Evolutionary conservation across 2,888 invertebrate species (phyloP).

Genomic region (Calliscelio sp.): DNA sequence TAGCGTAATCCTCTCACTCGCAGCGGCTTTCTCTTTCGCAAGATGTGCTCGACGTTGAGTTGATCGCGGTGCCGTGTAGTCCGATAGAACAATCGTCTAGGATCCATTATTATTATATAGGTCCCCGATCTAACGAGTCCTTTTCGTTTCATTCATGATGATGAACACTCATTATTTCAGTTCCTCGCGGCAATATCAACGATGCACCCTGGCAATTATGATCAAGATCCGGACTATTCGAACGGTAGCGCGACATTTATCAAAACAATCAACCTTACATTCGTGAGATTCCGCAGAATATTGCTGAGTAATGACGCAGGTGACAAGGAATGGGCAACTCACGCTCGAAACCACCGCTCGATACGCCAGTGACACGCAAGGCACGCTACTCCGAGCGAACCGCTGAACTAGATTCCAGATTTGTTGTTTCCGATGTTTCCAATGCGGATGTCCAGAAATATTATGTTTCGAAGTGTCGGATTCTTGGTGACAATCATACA

Average conservation of each 20-base stretch:
- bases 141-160: constrained; percentile 50
- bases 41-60: constrained; percentile 70
- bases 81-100: constrained; percentile 73
- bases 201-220: no score
- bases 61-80: constrained; percentile 62
- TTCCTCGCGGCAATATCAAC: no score
- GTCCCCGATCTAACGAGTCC: constrained; percentile 38
- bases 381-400: constrained; percentile 43
- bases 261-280: constrained; percentile 62
- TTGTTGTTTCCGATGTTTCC: constrained; percentile 48
- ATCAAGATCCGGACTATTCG: constrained; percentile 12
- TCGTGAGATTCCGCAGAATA: constrained; percentile 57
- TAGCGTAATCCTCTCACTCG: constrained; percentile 74
- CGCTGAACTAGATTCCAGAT: constrained; percentile 46
- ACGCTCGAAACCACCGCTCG: constrained; percentile 58
- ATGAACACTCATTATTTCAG: no score
- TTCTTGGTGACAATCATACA: constrained; percentile 49
- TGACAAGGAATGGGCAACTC: constrained; percentile 58
- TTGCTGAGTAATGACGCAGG: constrained; percentile 64
- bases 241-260: constrained; percentile 55
- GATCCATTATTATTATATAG: constrained; percentile 65
- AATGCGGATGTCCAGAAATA: constrained; percentile 27
- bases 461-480: constrained; percentile 34
- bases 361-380: constrained; percentile 50
- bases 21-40: constrained; percentile 76